phyloP scores from a whole-genome alignment of 2,113 vertebrate genomes.

The Urocolius indicus region DNA sequence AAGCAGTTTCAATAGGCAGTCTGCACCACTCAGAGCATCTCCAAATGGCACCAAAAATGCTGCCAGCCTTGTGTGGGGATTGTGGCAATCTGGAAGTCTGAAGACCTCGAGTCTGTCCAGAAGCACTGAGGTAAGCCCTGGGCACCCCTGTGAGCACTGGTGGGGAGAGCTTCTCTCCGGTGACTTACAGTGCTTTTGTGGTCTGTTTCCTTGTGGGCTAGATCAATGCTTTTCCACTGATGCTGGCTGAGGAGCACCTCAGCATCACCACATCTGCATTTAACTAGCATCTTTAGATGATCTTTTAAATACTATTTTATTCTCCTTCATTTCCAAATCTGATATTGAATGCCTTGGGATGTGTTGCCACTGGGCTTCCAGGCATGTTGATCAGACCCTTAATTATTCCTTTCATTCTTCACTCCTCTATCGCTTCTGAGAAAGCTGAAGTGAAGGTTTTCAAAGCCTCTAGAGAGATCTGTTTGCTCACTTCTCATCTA shows the following conservation, averaged over 20 bases:
- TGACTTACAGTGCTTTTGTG: background rate
- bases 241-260: background rate
- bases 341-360: background rate
- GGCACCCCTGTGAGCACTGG: accelerated
- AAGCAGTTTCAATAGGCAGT: background rate
- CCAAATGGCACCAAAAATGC: background rate
- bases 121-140: background rate
- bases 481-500: background rate
- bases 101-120: background rate
- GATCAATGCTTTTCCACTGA: background rate
- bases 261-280: background rate
- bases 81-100: background rate
- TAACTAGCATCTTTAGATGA: background rate
- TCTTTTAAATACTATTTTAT: background rate
- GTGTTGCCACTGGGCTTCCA: background rate
- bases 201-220: background rate
- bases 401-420: background rate
- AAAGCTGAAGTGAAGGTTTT: background rate
- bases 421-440: background rate
- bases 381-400: background rate
- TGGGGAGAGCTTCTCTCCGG: background rate
- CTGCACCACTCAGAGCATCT: background rate
- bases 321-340: background rate
- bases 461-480: background rate
- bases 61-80: background rate